These are phyloP conservation scores for Murina feae DNA, from an alignment of 2,113 vertebrate genomes.

Conservation along the genomic window DNA sequence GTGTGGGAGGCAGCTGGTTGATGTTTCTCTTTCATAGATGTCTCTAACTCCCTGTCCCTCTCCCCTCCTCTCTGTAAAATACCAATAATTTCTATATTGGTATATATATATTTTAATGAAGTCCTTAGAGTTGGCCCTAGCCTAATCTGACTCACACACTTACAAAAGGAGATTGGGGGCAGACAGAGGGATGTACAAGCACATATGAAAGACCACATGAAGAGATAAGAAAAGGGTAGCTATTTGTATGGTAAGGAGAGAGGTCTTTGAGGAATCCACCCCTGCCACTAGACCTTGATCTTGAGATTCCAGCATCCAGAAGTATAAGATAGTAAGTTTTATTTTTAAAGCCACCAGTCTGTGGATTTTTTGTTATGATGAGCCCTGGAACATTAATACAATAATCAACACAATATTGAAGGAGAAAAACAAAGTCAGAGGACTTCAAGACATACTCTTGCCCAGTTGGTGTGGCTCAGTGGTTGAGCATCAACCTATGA, in stretches of 20 bases:
- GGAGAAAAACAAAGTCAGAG: too few relatives aligned
- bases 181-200: not conserved
- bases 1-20: too few relatives aligned
- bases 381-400: not conserved
- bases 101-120: not conserved
- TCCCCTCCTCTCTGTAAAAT: too few relatives aligned
- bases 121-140: not conserved
- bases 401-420: too few relatives aligned
- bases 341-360: not conserved
- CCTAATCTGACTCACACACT: not conserved
- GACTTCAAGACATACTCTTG: too few relatives aligned
- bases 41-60: too few relatives aligned
- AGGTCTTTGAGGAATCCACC: not conserved
- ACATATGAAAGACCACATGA: not conserved
- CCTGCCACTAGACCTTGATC: too few relatives aligned
- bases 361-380: not conserved
- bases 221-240: not conserved
- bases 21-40: too few relatives aligned
- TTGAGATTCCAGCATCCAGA: too few relatives aligned
- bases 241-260: not conserved
- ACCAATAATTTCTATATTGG: too few relatives aligned
- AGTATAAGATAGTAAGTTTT: not conserved
- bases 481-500: too few relatives aligned
- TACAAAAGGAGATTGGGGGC: not conserved
- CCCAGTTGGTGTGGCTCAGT: too few relatives aligned